A percentile compares a stretch with the other conserved stretches of the same genome.
Evolutionary conservation across 2,113 vertebrate genomes (phyloP).

Genomic region (Labeo rohita): DNA sequence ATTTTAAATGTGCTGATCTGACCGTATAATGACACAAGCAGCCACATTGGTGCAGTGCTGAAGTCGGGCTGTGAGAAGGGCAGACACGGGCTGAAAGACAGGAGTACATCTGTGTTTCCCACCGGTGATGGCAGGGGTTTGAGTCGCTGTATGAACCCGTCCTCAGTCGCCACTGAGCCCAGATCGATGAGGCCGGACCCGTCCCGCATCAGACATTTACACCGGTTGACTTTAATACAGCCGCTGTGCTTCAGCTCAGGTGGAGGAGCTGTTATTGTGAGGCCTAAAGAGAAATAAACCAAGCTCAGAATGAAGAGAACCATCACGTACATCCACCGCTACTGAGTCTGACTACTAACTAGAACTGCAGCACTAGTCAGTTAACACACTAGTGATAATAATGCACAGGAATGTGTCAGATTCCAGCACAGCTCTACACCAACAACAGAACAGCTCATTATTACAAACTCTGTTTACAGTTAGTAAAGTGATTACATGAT

Average conservation of each 20-base stretch:
- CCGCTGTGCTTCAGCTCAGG: conserved; percentile 48
- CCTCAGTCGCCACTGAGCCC: conserved; percentile 63
- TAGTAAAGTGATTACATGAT: too few relatives aligned
- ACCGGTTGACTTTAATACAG: conserved; percentile 75
- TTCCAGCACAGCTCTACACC: conserved; percentile 7
- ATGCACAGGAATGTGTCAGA: neutral
- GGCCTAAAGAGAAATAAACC: neutral
- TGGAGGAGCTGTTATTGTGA: neutral
- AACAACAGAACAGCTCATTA: neutral
- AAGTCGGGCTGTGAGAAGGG: conserved; percentile 70
- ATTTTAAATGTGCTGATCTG: neutral
- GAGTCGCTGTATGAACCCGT: conserved; percentile 67
- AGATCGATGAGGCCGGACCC: conserved; percentile 75
- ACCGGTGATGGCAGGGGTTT: conserved; percentile 41
- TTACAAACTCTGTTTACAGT: neutral
- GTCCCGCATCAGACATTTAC: conserved; percentile 78
- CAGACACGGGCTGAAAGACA: conserved; percentile 76
- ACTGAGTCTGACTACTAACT: neutral
- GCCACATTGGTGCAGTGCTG: conserved; percentile 65
- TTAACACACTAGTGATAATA: conserved; percentile 11
- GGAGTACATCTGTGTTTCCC: conserved; percentile 43
- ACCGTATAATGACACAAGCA: conserved; percentile 71
- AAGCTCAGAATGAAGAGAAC: neutral
- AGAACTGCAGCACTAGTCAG: neutral
- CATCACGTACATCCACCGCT: neutral